A percentile compares a stretch with the other conserved stretches of the same genome.
These are phyloP conservation scores for Ophiodon elongatus DNA, from an alignment of 2,113 vertebrate species.

Conservation along the genomic window DNA sequence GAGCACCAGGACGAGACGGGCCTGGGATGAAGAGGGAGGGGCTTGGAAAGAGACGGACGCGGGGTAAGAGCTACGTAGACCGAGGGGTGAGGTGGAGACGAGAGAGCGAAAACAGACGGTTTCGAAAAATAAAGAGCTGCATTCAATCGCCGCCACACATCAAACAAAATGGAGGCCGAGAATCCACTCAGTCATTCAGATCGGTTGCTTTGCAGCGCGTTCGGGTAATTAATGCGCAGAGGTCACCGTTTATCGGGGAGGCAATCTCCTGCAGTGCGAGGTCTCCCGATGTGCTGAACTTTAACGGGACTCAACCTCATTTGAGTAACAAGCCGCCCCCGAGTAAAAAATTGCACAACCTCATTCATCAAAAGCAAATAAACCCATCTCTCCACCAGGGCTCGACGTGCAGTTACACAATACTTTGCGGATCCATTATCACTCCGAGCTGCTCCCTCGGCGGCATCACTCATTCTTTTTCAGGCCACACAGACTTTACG, in stretches of 20 bases:
- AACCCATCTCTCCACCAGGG: conserved; percentile 48
- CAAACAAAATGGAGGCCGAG: conserved; percentile 18
- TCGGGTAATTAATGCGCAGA: conserved; percentile 31
- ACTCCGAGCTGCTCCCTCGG: conserved; percentile 2
- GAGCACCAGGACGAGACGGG: conserved; percentile 46
- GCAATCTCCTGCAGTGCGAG: conserved; percentile 43
- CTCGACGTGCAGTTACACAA: conserved; percentile 50
- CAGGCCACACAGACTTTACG: conserved; percentile 38
- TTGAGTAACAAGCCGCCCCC: conserved; percentile 50
- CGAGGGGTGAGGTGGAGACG: not conserved
- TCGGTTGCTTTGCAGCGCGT: conserved; percentile 5
- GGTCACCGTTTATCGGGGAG: conserved; percentile 50
- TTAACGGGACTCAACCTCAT: conserved; percentile 60
- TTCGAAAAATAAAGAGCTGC: conserved; percentile 11
- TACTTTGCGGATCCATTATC: conserved; percentile 31
- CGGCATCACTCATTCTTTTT: conserved; percentile 35
- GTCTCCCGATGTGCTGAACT: conserved; percentile 41
- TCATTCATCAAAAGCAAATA: conserved; percentile 60
- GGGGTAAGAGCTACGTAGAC: not conserved
- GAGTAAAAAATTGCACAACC: conserved; percentile 68
- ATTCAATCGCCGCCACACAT: not conserved
- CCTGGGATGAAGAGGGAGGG: conserved; percentile 26
- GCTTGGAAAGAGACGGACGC: conserved; percentile 21
- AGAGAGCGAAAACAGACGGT: conserved; percentile 19
- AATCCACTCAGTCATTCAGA: not conserved